Base-by-base conservation (phyloP, 1,140 invertebrate species). In the Bradynema listronoti region DNA sequence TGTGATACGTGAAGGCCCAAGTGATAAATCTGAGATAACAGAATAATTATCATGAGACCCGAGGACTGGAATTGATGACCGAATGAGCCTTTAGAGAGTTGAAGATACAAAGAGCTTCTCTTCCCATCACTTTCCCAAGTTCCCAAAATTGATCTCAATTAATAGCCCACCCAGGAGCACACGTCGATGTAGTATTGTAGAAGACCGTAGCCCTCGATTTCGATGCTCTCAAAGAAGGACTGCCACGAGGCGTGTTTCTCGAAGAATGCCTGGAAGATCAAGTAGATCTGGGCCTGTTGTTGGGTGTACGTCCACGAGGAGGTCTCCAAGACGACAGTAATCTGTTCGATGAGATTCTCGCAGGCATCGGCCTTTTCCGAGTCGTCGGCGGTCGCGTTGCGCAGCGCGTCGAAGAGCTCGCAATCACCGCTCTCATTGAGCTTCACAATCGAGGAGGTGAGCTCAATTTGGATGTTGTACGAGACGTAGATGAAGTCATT, bases 341-440 rank as follows among this genome's bases (percentile, higher is more conserved):
- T 11, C 19, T 39, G 11, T 19, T 39, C 36, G 19, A 39, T 39
- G 36, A 39, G 36, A 11, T 39, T 19, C 11, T 11, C 19, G 11
- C 11, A 11, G 19, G 19, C 36, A 39, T 11, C 11, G 36, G 11
- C 11, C 19, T 39, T 39, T 19, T 39, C 36, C 11, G 19, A 11
- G 19, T 39, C 36, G 36, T 19, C 36, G 36, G 11, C 11, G 11
- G 36, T 39, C n/a, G 50, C 50, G 47, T 56, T 56, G 5, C 6
- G 47, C 6, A 56, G 22, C n/a, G 53, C 53, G 6, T 56, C 53
- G 53, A 55, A 58, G 6, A 56, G 45, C 47, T 14, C 14, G 54
- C 53, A 56, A 6, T 14, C 7, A 25, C 53, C 53, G 9, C 22
- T 27, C 11, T 5, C 6, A 25, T 58, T 22, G 49, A 55, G n/a